These are phyloP conservation scores for Atethmia centrago DNA, from an alignment of 2,888 invertebrate species.

Conservation along the genomic window DNA sequence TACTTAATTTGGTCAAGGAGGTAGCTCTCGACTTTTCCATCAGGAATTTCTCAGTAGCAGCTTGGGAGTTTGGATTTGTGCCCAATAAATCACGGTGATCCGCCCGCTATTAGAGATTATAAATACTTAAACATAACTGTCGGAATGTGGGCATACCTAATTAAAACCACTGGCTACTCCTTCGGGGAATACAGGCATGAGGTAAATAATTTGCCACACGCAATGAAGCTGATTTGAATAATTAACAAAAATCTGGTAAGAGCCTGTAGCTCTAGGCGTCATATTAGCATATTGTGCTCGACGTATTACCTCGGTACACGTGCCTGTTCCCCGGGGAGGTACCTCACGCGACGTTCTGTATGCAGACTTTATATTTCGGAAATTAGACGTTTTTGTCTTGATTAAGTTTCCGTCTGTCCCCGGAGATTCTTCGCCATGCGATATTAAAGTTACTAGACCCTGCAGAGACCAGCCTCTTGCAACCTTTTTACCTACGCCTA, in stretches of 20 bases:
- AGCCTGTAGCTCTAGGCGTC: not conserved
- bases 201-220: not conserved
- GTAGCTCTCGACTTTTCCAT: no score
- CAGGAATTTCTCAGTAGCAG: not conserved
- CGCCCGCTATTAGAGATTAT: not conserved
- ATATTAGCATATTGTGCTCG: constrained; percentile 5
- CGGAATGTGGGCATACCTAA: not conserved
- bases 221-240: not conserved
- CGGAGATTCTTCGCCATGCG: constrained; percentile 31
- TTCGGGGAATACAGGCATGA: not conserved
- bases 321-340: constrained; percentile 19
- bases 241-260: not conserved
- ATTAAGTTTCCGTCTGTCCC: constrained; percentile 46
- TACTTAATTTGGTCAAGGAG: not conserved
- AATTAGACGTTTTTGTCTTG: constrained; percentile 44
- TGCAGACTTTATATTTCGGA: constrained; percentile 17
- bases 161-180: not conserved
- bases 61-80: not conserved
- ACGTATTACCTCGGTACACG: not conserved
- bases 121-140: not conserved
- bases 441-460: constrained; percentile 3
- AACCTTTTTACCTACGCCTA: not conserved
- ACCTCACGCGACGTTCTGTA: constrained; percentile 17
- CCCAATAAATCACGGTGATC: no score
- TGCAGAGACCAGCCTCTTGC: not conserved